phyloP scores from a whole-genome alignment of 2,797 vertebrate genomes.

The Sciaenops ocellatus region DNA sequence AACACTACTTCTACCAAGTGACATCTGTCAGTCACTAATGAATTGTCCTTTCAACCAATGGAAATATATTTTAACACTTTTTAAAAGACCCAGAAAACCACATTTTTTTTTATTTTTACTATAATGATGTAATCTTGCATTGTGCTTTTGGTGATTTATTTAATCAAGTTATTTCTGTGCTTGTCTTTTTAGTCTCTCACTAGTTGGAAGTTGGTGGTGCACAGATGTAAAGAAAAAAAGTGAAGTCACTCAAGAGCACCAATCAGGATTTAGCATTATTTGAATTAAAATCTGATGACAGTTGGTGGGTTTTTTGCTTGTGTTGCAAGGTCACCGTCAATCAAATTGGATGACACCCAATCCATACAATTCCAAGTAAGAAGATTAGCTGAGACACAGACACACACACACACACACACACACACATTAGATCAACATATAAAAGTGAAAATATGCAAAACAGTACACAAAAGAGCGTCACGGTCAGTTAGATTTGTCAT shows the following conservation, averaged over 20 bases:
- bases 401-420: not conserved
- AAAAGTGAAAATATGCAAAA: not conserved
- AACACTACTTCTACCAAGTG: too few relatives aligned
- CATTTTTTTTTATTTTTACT: not conserved
- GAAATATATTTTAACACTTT: too few relatives aligned
- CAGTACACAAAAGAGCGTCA: not conserved
- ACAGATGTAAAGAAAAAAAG: not conserved
- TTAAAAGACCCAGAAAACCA: not conserved
- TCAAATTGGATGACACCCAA: not conserved
- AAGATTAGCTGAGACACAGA: too few relatives aligned
- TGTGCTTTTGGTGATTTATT: not conserved
- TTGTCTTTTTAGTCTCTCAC: not conserved
- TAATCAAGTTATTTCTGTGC: not conserved
- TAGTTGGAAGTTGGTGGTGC: slow-evolving; percentile 14
- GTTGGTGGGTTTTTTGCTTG: slow-evolving; percentile 7
- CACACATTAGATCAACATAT: not conserved
- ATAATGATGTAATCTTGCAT: not conserved
- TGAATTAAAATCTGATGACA: slow-evolving; percentile 38
- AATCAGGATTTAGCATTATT: slow-evolving; percentile 59
- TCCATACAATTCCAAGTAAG: not conserved
- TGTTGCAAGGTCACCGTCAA: not conserved
- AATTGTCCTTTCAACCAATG: too few relatives aligned
- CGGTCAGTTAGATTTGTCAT: not conserved
- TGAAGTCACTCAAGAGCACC: slow-evolving; percentile 35
- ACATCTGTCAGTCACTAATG: too few relatives aligned